Conservation (phyloP, 2,797 vertebrate species). For the Clarias laeviceps region DNA sequence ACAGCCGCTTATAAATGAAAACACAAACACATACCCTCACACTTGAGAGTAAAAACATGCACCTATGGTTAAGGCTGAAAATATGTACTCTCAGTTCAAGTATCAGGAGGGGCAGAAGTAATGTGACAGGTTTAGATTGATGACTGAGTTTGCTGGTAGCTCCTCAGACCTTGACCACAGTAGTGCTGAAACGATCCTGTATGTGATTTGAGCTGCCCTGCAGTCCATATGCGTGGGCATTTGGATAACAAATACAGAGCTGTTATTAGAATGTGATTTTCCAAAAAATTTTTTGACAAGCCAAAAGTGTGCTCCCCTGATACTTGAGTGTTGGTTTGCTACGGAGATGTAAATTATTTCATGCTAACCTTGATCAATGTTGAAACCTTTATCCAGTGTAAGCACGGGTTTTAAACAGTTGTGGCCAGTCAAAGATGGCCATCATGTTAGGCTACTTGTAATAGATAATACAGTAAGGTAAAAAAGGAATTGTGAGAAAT, state of each 20-base stretch:
- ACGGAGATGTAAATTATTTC: neutral
- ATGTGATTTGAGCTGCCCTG: constrained; percentile 46
- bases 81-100: constrained; percentile 47
- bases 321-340: neutral
- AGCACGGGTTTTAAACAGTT: neutral
- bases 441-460: neutral
- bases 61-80: constrained; percentile 41
- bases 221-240: constrained; percentile 36
- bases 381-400: constrained; percentile 1
- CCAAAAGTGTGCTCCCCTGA: constrained; percentile 1
- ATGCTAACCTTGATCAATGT: neutral
- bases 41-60: constrained; percentile 54
- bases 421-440: neutral
- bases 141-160: constrained; percentile 56
- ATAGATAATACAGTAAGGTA: neutral
- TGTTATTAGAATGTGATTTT: constrained; percentile 46
- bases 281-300: constrained; percentile 12
- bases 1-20: constrained; percentile 46
- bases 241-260: constrained; percentile 49
- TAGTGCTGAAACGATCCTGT: constrained; percentile 60
- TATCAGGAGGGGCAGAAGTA: constrained; percentile 56
- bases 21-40: constrained; percentile 43
- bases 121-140: constrained; percentile 58
- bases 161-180: constrained; percentile 60
- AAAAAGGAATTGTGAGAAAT: constrained; percentile 1